Conservation (phyloP, 2,888 invertebrate genomes). For the Pollenia angustigena region DNA sequence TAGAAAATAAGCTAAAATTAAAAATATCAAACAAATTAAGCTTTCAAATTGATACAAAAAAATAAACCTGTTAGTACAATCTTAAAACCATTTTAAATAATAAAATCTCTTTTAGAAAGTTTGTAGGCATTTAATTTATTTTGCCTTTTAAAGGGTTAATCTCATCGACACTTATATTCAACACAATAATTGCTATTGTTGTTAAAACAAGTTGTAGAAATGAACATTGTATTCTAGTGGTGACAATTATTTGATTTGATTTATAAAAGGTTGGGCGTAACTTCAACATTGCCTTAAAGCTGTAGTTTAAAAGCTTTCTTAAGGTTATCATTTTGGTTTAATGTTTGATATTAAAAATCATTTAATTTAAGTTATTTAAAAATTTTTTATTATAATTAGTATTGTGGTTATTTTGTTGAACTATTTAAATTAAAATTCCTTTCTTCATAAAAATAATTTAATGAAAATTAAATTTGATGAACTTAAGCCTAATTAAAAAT, state of each 20-base stretch:
- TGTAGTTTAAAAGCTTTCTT: conserved; percentile 6
- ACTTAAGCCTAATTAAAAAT: too few species aligned
- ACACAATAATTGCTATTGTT: conserved; percentile 14
- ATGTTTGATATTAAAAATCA: not conserved
- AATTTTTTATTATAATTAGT: not conserved
- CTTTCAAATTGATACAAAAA: too few species aligned
- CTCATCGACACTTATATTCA: not conserved
- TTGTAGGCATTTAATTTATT: not conserved
- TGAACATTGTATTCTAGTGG: conserved; percentile 25
- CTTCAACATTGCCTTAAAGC: conserved; percentile 25
- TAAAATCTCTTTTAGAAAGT: too few species aligned
- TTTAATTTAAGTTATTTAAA: not conserved
- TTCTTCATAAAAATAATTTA: too few species aligned
- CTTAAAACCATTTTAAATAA: too few species aligned
- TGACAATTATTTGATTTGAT: conserved; percentile 65
- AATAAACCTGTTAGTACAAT: too few species aligned
- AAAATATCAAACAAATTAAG: too few species aligned
- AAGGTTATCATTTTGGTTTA: conserved; percentile 25
- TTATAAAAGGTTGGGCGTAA: conserved; percentile 13
- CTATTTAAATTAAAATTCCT: too few species aligned
- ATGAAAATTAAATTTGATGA: too few species aligned
- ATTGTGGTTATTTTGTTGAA: too few species aligned
- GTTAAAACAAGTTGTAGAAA: not conserved
- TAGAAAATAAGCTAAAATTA: too few species aligned
- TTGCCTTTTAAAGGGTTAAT: conserved; percentile 27